Percentiles rank a stretch among this genome's conserved stretches.
Evolutionary conservation across 2,797 vertebrate genomes (phyloP).

Genomic region (Lepilemur septentrionalis): DNA sequence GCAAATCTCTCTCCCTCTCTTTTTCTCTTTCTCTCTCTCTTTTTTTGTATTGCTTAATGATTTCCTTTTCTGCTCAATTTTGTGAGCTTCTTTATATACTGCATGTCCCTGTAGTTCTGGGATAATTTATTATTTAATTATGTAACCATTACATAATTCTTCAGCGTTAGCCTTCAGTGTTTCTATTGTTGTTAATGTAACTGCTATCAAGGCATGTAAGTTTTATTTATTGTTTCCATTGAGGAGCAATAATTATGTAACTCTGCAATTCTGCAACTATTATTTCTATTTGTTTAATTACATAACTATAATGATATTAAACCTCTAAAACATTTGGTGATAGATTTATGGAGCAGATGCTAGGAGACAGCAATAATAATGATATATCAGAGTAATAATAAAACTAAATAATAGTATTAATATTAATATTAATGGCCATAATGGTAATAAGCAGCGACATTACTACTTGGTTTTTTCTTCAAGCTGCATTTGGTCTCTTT

Average conservation of each 20-base stretch:
- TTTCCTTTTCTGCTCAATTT: conserved; percentile 36
- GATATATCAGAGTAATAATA: conserved; percentile 73
- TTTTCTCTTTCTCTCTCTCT: background rate
- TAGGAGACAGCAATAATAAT: conserved; percentile 68
- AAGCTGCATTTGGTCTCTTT: conserved; percentile 64
- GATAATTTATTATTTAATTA: conserved; percentile 81
- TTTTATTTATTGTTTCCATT: conserved; percentile 75
- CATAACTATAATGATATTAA: conserved; percentile 76
- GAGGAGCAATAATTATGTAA: conserved; percentile 75
- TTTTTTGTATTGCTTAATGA: background rate
- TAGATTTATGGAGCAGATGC: conserved; percentile 71
- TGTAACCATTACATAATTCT: conserved; percentile 73
- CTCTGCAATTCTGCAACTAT: conserved; percentile 71
- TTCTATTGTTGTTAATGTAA: conserved; percentile 76
- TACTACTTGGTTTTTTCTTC: conserved; percentile 42
- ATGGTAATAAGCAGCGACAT: conserved; percentile 52
- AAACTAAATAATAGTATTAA: conserved; percentile 76
- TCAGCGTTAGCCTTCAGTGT: conserved; percentile 61
- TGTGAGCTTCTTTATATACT: conserved; percentile 48
- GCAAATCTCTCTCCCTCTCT: background rate
- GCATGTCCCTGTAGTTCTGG: conserved; percentile 49
- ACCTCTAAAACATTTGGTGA: conserved; percentile 76
- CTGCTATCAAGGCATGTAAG: conserved; percentile 61
- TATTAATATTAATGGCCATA: conserved; percentile 79
- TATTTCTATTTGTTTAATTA: conserved; percentile 82